A percentile compares a stretch with the other conserved stretches of the same genome.
These are phyloP conservation scores for Rhynchophorus ferrugineus DNA, from an alignment of 1,140 invertebrate genomes.

Conservation along the genomic window DNA sequence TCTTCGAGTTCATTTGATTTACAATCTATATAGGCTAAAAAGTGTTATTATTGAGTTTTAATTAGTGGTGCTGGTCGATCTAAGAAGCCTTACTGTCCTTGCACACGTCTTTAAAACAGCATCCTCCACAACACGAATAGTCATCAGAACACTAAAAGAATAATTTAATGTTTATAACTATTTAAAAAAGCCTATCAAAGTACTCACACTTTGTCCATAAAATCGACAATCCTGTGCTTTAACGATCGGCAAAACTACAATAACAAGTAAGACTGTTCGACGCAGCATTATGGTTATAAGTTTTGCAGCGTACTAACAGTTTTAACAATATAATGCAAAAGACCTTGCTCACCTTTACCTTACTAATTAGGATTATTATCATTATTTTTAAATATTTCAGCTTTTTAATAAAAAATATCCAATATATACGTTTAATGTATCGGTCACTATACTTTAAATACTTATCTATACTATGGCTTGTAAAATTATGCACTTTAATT, in stretches of 20 bases:
- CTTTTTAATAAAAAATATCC: background rate
- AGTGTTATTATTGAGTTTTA: slow-evolving; percentile 1
- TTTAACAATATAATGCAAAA: background rate
- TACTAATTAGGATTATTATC: slow-evolving; percentile 11
- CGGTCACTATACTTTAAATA: background rate
- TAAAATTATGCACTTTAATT: too few relatives aligned
- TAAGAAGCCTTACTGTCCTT: slow-evolving; percentile 40
- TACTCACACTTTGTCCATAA: slow-evolving; percentile 23
- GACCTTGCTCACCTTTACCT: slow-evolving; percentile 1
- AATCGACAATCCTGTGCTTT: slow-evolving; percentile 22
- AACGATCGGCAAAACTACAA: background rate
- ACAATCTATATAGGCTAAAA: slow-evolving; percentile 37
- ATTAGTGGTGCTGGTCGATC: too few relatives aligned
- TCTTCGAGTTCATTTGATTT: slow-evolving; percentile 20
- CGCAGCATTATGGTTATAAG: too few relatives aligned
- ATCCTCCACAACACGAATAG: slow-evolving; percentile 41
- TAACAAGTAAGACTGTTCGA: too few relatives aligned
- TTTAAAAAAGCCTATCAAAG: too few relatives aligned
- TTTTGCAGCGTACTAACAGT: background rate
- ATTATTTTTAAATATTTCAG: background rate
- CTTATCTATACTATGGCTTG: too few relatives aligned
- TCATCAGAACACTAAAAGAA: slow-evolving; percentile 37
- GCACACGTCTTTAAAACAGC: slow-evolving; percentile 38
- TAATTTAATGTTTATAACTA: slow-evolving; percentile 1
- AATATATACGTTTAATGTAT: background rate